Conservation (phyloP, 2,888 invertebrate genomes). For the Latheticus oryzae region DNA sequence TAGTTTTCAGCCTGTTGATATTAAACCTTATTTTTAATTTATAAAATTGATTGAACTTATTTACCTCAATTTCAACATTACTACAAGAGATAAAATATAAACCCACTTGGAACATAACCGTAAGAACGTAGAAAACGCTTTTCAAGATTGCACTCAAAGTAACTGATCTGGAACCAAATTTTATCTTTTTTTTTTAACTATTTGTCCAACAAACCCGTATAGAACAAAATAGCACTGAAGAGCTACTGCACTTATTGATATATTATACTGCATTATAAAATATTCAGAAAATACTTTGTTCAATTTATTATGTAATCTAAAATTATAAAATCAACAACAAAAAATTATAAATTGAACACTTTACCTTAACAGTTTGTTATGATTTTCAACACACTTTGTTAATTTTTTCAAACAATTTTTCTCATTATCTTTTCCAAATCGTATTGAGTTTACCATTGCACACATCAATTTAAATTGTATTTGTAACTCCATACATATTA, state of each 20-base stretch:
- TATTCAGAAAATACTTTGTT: slow-evolving; percentile 24
- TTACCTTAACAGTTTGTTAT: slow-evolving; percentile 19
- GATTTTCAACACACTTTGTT: slow-evolving; percentile 9
- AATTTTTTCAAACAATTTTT: slow-evolving; percentile 8
- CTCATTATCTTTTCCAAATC: slow-evolving; percentile 18
- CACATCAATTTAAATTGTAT: slow-evolving; percentile 12
- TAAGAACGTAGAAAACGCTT: not conserved
- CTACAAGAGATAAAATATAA: not conserved
- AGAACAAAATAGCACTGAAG: slow-evolving; percentile 11
- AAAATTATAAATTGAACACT: slow-evolving; percentile 2
- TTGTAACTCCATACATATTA: slow-evolving; percentile 3
- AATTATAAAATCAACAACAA: not conserved
- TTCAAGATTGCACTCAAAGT: not conserved
- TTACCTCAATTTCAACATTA: slow-evolving; percentile 2
- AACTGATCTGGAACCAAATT: not conserved
- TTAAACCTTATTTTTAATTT: not conserved
- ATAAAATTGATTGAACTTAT: not conserved
- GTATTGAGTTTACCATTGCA: slow-evolving; percentile 4
- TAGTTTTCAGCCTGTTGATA: slow-evolving; percentile 19
- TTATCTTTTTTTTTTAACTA: too few relatives aligned
- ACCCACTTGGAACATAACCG: not conserved
- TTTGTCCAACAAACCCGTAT: slow-evolving; percentile 10
- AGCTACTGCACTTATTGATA: slow-evolving; percentile 7
- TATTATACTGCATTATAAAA: slow-evolving; percentile 18
- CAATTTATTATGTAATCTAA: slow-evolving; percentile 18